Evolutionary conservation across 2,888 invertebrate species (phyloP).

Genomic region (Dasysyrphus tricinctus): DNA sequence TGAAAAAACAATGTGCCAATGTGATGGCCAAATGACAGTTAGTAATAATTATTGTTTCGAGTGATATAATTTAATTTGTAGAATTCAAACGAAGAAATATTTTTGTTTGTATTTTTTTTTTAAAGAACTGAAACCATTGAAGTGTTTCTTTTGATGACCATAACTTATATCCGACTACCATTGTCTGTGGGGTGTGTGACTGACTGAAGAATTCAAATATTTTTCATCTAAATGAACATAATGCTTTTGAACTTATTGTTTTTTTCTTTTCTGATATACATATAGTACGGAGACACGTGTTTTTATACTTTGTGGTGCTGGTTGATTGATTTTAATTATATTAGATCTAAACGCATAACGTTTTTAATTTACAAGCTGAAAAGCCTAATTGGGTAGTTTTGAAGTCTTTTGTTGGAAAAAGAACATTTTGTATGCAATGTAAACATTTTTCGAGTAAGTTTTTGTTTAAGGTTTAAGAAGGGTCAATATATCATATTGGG

Average conservation of each 20-base stretch:
- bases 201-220: conserved; percentile 2
- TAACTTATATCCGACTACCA: neutral
- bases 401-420: too few species aligned
- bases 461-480: too few species aligned
- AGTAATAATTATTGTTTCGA: neutral
- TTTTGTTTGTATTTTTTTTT: neutral
- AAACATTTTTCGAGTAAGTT: too few species aligned
- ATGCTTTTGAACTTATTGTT: neutral
- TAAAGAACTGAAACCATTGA: conserved; percentile 16
- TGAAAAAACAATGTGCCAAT: conserved; percentile 8
- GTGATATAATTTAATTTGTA: conserved; percentile 38
- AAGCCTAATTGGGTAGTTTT: neutral
- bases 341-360: neutral
- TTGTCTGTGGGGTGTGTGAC: conserved; percentile 13
- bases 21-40: neutral
- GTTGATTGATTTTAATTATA: conserved; percentile 7
- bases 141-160: conserved; percentile 10
- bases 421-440: too few species aligned
- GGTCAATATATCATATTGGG: too few species aligned
- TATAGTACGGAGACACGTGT: neutral
- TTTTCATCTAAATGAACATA: neutral
- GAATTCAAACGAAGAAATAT: conserved; percentile 1
- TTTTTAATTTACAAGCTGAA: neutral
- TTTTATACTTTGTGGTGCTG: neutral
- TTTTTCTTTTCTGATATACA: neutral